These are phyloP conservation scores for Meandrina meandrites DNA, from an alignment of 92 coral and sea anemone species.

Conservation along the genomic window DNA sequence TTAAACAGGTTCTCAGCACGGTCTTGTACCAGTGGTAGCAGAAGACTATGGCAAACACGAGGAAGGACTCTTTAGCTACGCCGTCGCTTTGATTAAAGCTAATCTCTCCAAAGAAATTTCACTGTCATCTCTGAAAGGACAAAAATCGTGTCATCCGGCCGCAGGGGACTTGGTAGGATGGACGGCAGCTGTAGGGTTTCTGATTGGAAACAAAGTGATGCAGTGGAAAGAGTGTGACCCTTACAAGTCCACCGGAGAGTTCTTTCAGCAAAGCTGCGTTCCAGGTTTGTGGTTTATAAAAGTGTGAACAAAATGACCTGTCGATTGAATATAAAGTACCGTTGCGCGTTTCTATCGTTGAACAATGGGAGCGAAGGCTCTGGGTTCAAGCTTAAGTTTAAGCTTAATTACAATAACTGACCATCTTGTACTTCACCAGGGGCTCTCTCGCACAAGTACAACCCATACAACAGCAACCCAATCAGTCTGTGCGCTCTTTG, in stretches of 20 bases:
- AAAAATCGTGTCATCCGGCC: slow-evolving; percentile 61
- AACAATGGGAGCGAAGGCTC: background rate
- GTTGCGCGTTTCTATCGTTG: background rate
- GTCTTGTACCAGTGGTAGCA: slow-evolving; percentile 67
- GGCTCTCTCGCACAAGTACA: slow-evolving; percentile 42
- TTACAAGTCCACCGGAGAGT: slow-evolving; percentile 55
- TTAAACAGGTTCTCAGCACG: slow-evolving; percentile 42
- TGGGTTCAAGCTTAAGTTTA: background rate
- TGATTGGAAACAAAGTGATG: slow-evolving; percentile 42
- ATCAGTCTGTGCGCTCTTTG: slow-evolving; percentile 57
- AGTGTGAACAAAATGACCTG: too few species aligned
- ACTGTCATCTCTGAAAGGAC: slow-evolving; percentile 31
- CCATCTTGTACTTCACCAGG: slow-evolving; percentile 25
- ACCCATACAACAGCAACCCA: slow-evolving; percentile 53
- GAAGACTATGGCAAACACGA: slow-evolving; percentile 56
- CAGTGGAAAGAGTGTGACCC: slow-evolving; percentile 45
- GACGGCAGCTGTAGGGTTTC: slow-evolving; percentile 62
- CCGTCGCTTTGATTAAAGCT: slow-evolving; percentile 57
- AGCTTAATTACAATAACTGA: background rate
- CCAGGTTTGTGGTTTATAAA: slow-evolving; percentile 56
- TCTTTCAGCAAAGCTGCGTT: slow-evolving; percentile 66
- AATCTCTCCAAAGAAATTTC: slow-evolving; percentile 40
- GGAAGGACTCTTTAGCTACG: slow-evolving; percentile 45
- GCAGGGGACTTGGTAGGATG: slow-evolving; percentile 76
- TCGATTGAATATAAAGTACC: too few species aligned